Evolutionary conservation across 1,140 invertebrate genomes (phyloP).

Genomic region (Leptinotarsa lineolata): DNA sequence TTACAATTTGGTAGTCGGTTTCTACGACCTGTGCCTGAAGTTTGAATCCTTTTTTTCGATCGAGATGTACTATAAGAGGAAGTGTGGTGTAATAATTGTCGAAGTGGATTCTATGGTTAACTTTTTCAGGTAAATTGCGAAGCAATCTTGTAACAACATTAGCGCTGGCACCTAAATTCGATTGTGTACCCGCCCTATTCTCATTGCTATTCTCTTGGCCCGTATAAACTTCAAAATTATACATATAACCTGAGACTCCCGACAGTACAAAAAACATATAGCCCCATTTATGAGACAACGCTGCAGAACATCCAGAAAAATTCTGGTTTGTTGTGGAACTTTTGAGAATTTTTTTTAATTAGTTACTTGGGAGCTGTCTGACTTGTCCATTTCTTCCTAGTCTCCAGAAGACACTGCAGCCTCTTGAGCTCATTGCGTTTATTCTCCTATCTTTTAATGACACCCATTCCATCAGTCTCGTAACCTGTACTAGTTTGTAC

Average conservation of each 20-base stretch:
- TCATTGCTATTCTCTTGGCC: no score
- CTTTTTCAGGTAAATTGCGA: not conserved
- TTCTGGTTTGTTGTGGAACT: no score
- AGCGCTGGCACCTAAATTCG: constrained; percentile 20
- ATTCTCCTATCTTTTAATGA: no score
- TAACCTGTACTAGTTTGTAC: no score
- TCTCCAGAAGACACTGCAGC: no score
- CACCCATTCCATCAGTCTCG: no score
- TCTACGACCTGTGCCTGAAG: not conserved
- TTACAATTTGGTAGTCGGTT: constrained; percentile 8
- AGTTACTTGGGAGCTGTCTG: no score
- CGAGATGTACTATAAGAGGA: not conserved
- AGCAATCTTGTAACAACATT: constrained; percentile 28
- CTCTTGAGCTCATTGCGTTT: no score
- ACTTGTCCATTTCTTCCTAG: no score
- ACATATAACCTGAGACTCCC: not conserved
- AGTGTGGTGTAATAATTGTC: constrained; percentile 21
- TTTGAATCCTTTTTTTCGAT: constrained; percentile 9
- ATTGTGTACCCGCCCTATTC: no score
- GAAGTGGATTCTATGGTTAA: constrained; percentile 25
- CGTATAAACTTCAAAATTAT: not conserved
- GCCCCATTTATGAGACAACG: constrained; percentile 24
- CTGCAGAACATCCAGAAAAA: no score
- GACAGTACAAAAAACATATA: constrained; percentile 16
- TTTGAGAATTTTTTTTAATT: no score